A percentile compares a stretch with the other conserved stretches of the same genome.
These are phyloP conservation scores for Pherbina coryleti DNA, from an alignment of 2,888 invertebrate species.

Conservation along the genomic window DNA sequence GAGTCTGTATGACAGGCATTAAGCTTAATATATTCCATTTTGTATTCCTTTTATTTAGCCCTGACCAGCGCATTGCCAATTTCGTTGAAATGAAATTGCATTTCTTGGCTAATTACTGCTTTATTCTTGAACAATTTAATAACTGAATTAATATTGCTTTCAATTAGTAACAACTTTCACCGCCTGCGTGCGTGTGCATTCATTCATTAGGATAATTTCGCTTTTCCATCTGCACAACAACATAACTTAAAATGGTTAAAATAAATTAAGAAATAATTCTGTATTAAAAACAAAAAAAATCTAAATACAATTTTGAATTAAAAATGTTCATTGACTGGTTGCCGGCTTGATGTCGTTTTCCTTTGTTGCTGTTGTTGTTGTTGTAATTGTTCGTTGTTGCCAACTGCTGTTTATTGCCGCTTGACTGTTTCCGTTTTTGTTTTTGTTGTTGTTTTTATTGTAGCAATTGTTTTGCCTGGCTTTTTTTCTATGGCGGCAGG, in stretches of 20 bases:
- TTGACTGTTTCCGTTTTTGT: constrained; percentile 18
- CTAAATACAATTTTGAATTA: background rate
- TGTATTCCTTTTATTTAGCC: no score
- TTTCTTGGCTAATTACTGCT: no score
- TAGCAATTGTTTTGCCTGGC: background rate
- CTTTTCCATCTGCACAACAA: background rate
- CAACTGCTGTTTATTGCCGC: constrained; percentile 12
- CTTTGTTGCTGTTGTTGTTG: background rate
- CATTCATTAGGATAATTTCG: background rate
- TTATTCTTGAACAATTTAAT: background rate
- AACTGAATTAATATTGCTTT: background rate
- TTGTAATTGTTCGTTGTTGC: constrained; percentile 16
- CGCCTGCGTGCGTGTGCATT: constrained; percentile 11
- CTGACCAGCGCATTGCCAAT: no score
- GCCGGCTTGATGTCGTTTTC: background rate
- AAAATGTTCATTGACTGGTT: background rate
- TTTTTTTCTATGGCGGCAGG: background rate
- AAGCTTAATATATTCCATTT: no score
- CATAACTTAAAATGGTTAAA: no score
- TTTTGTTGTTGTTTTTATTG: background rate
- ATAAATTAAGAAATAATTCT: background rate
- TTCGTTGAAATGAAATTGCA: no score
- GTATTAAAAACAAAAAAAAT: background rate
- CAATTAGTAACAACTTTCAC: constrained; percentile 3
- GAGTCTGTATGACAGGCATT: no score